Evolutionary conservation across 2,113 vertebrate species (phyloP), one percentile per base, ranked within the genome.

Genomic region (Falcunculus frontatus): DNA sequence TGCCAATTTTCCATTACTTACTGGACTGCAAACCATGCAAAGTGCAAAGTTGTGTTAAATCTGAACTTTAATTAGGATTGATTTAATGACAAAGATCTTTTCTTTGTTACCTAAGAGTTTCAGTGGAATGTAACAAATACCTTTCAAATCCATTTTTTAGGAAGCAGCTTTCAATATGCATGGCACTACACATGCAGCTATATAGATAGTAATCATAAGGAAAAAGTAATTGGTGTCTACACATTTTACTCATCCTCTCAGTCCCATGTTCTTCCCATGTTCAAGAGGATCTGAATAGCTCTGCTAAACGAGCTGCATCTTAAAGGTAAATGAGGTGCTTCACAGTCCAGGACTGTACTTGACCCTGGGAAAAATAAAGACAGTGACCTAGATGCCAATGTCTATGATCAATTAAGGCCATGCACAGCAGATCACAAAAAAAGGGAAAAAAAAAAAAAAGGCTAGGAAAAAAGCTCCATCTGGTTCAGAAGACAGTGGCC

Each of bases 401-500:
- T 92, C 76, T 33, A 7, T 52, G 39, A 86, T 93, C 87, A 87
- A 89, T 89, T 95, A 94, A 46, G 69, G 37, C 62, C 81, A 68
- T 41, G 42, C 57, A 92, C 32, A 91, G 46, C 22, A 94, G 35
- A 90, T 52, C 32, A 65, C 13, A 81, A 32, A 77, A 75, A 27
- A 47, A 46, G 11, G 4, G 6, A 4, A 8, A 29, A 35, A 20
- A 6, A 13, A 53, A 46, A 11, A 20, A 16, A 39, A 33, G 3
- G 7, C 75, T 68, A 41, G 29, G 32, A 39, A 90, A 93, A 92
- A 85, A 69, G 37, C 90, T 86, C 95, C 95, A 95, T 97, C 94
- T 95, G 88, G 88, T 94, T 92, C 72, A 87, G 88, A 95, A 94
- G 95, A 92, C 37, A 93, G 90, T 92, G 92, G 83, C 90, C 75